A percentile compares a stretch with the other conserved stretches of the same genome.
phyloP scores from a whole-genome alignment of 1,140 invertebrate genomes.

The Geopemphigus sp. region DNA sequence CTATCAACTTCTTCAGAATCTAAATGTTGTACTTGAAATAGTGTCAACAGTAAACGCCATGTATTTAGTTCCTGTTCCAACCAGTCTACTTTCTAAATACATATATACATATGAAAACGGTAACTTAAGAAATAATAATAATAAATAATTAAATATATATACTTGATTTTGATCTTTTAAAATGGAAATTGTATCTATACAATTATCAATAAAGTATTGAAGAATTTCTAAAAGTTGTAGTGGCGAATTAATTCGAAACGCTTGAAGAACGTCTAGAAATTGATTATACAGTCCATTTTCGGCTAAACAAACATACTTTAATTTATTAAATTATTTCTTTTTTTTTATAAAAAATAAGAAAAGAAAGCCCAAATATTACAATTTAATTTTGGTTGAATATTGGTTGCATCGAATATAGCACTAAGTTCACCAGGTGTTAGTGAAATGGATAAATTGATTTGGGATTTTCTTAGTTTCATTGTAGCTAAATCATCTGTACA shows the following conservation, averaged over 20 bases:
- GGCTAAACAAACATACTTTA: background rate
- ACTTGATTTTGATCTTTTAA: conserved; percentile 49
- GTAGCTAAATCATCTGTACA: conserved; percentile 14
- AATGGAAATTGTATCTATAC: conserved; percentile 13
- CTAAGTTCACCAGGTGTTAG: conserved; percentile 30
- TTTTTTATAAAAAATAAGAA: too few species aligned
- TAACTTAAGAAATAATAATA: background rate
- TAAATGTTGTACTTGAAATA: conserved; percentile 70
- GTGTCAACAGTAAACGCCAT: conserved; percentile 76
- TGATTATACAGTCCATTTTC: conserved; percentile 39
- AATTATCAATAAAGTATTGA: conserved; percentile 35
- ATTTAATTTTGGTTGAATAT: background rate
- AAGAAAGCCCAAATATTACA: background rate
- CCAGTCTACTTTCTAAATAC: conserved; percentile 58
- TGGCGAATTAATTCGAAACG: conserved; percentile 24
- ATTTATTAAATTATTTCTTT: background rate
- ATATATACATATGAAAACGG: background rate
- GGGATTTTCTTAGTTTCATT: conserved; percentile 34
- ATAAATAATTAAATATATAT: background rate
- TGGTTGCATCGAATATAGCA: conserved; percentile 35
- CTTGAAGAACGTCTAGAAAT: conserved; percentile 17
- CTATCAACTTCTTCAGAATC: conserved; percentile 54
- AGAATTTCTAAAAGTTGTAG: conserved; percentile 42
- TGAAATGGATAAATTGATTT: conserved; percentile 41
- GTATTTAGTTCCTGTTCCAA: conserved; percentile 79